Evolutionary conservation across 2,113 vertebrate species (phyloP).

Genomic region (Anhinga rufa): DNA sequence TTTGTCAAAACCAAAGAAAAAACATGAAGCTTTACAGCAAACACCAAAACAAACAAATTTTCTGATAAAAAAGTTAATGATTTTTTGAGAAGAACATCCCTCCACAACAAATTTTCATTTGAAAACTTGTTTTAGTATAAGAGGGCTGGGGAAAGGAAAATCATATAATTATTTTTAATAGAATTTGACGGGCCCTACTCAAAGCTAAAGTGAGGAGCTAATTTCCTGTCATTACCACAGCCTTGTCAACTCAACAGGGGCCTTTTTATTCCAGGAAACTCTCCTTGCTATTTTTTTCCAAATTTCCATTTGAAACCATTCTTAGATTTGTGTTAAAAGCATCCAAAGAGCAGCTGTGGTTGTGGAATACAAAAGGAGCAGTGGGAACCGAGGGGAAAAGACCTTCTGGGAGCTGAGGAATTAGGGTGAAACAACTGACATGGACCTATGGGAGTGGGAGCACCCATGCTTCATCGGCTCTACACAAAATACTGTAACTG

Average conservation of each 20-base stretch:
- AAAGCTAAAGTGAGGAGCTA: not conserved
- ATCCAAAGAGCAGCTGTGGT: fast-evolving
- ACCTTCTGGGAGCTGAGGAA: not conserved
- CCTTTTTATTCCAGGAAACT: not conserved
- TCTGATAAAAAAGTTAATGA: not conserved
- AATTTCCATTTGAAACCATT: not conserved
- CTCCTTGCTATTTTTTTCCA: not conserved
- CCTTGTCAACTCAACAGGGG: not conserved
- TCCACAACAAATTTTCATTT: not conserved
- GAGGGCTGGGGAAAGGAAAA: not conserved
- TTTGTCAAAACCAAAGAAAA: not conserved
- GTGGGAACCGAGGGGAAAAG: not conserved
- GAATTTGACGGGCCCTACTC: not conserved
- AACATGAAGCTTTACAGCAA: not conserved
- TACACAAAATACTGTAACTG: not conserved
- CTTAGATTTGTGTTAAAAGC: not conserved
- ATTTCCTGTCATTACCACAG: not conserved
- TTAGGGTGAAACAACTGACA: not conserved
- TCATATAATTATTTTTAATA: not conserved
- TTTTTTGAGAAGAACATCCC: not conserved
- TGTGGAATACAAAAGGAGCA: not conserved
- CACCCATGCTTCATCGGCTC: not conserved
- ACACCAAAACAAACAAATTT: not conserved
- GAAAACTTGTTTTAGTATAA: not conserved
- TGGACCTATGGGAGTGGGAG: not conserved